Base-by-base conservation (phyloP, 2,797 vertebrate species). In the Hafferia zeledoni region DNA sequence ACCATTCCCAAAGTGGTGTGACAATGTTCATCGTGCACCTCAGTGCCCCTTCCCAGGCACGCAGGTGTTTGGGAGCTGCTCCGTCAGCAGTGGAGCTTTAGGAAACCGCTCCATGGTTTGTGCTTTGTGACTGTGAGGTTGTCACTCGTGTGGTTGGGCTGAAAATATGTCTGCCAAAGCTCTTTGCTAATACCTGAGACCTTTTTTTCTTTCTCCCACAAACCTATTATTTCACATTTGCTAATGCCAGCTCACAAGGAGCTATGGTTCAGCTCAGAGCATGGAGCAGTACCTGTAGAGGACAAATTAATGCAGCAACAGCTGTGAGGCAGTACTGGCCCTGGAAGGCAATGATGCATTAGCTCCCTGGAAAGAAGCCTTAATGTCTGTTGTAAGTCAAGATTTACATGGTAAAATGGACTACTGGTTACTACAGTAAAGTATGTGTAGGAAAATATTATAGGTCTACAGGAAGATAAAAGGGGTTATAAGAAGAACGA, bases 1-100 rank as follows among this genome's bases (percentile, higher is more conserved):
- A 47, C 33, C 43, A 19, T 30, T 30, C 8, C 27, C 46, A 10
- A 63, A 57, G 30, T 10, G 23, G 9, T 1, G 1, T 33, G 64
- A 16, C n/a, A 22, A 9, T 8, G 18, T 13, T 39, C 10, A 5
- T 46, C 9, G 8, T 0, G 0, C 31, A 59, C 3, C 25, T 3
- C 0, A 2, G 0, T 28, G 18, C 3, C 28, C 23, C 33, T 41
- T 76, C 50, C 31, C 4, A 0, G 33, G 18, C 27, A 11, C 0
- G 1, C 24, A 64, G 43, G 22, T 1, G 0, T 18, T 52, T 70
- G 23, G 69, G 41, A 78, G 30, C 35, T 50, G 24, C 13, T 85
- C 14, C 39, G 16, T 43, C 68, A 28, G 4, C 39, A 39, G 22
- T 1, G 24, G 3, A 39, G n/a, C 31, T 52, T 44, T 12, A 10